Evolutionary conservation across 2,113 vertebrate species (phyloP), one percentile per base, ranked within the genome.

Genomic region (Python bivittatus): DNA sequence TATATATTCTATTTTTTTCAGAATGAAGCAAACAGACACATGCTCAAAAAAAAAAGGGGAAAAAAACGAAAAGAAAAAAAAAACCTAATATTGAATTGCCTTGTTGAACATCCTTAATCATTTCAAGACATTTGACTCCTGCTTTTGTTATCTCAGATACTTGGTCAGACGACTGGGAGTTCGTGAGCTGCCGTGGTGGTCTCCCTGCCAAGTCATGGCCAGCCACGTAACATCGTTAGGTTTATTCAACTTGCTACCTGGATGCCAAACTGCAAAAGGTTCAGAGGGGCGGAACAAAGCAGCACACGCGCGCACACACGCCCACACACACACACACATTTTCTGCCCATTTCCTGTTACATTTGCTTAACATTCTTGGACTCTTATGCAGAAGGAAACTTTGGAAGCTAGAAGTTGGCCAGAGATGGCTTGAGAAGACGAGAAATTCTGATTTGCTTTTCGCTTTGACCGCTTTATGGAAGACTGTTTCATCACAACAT

Each of bases 1-100:
- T 97, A 96, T 96, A 97, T 95, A 96, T 96, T 97, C 22, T 97
- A 97, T 97, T 97, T 97, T 97, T 97, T 96, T 96, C 96, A 96
- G 94, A 96, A 94, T 0, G 79, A 86, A 96, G 91, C 94, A 91
- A 93, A 95, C 90, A 85, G 91, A 92, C 79, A 92, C 44, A n/a
- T 89, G 88, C 79, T 89, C 88, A 85, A 85, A 85, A 92, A 88
- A 42, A n/a, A 48, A 9, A 86, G 29, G 93, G 84, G 54, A 89
- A 88, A 87, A 88, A 91, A 89, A n/a, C n/a, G 11, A 48, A 60
- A 68, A 15, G 85, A 95, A 88, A 58, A 91, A 90, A 85, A 91
- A 92, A 15, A n/a, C 86, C 84, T 61, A 54, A 85, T 92, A 44
- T 85, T 89, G 86, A 93, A 93, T 94, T 96, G 95, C 96, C 96